Evolutionary conservation across 2,797 vertebrate species (phyloP).

Genomic region (Sebastes matsubarae): DNA sequence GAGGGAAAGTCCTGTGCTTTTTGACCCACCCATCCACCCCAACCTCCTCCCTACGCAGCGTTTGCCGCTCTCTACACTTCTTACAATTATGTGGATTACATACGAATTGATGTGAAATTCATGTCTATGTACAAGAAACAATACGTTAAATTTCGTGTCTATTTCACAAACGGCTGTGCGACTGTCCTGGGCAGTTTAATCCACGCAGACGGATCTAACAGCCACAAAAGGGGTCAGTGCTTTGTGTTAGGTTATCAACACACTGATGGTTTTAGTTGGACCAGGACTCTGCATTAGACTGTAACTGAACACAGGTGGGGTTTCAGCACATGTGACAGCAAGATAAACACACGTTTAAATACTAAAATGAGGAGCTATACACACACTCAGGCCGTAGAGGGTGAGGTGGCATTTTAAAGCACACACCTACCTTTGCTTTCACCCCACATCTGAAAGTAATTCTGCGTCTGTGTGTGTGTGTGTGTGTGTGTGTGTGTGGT

Average conservation of each 20-base stretch:
- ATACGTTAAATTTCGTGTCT: fast-evolving
- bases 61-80: too few species aligned
- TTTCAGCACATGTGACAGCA: conserved; percentile 34
- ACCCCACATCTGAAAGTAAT: conserved; percentile 85
- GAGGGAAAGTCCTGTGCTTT: too few species aligned
- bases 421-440: conserved; percentile 57
- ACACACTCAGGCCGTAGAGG: conserved; percentile 12
- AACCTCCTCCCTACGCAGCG: too few species aligned
- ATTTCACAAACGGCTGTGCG: too few species aligned
- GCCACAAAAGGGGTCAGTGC: conserved; percentile 11
- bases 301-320: conserved; percentile 60
- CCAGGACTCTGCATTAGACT: conserved; percentile 16
- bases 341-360: conserved; percentile 48
- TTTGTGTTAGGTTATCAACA: conserved; percentile 58
- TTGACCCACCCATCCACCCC: too few species aligned
- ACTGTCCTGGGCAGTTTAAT: not conserved
- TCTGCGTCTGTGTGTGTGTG: conserved; percentile 53
- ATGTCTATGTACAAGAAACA: too few species aligned
- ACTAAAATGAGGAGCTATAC: conserved; percentile 36
- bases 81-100: too few species aligned
- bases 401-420: conserved; percentile 51
- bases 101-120: too few species aligned
- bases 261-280: conserved; percentile 28
- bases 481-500: conserved; percentile 30
- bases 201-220: conserved; percentile 4